Evolutionary conservation across 2,888 invertebrate genomes (phyloP).

Genomic region (Timema cristinae): DNA sequence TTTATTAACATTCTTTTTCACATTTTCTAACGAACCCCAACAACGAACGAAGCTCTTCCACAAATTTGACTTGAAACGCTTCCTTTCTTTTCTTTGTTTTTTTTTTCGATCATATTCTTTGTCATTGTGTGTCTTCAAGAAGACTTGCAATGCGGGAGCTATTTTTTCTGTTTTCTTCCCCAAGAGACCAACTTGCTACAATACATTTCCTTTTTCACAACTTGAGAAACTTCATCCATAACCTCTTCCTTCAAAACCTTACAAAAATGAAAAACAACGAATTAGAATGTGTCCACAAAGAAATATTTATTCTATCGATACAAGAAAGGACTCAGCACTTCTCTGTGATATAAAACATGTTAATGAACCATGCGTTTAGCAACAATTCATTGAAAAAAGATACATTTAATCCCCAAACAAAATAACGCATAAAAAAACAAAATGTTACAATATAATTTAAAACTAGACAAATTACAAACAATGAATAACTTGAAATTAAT

Average conservation of each 20-base stretch:
- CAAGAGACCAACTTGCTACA: conserved; percentile 27
- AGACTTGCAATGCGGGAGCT: conserved; percentile 23
- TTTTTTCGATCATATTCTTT: conserved; percentile 28
- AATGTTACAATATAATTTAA: neutral
- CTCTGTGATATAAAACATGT: neutral
- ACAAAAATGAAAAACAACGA: conserved; percentile 69
- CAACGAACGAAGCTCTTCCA: conserved; percentile 21
- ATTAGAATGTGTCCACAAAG: conserved; percentile 50
- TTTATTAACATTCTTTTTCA: conserved; percentile 15
- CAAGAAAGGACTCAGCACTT: conserved; percentile 12
- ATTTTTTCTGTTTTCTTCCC: conserved; percentile 29
- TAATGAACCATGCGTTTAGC: neutral
- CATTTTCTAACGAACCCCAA: conserved; percentile 16
- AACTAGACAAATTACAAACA: no score
- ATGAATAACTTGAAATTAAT: no score
- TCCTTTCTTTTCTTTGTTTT: conserved; percentile 18
- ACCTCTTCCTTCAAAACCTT: conserved; percentile 81
- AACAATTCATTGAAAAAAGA: conserved; percentile 6
- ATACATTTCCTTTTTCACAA: conserved; percentile 24
- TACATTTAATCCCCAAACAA: neutral
- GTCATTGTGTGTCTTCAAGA: conserved; percentile 23
- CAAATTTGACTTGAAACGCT: conserved; percentile 22
- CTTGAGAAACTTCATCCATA: conserved; percentile 68
- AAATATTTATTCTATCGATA: conserved; percentile 25
- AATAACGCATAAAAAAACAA: conserved; percentile 4